phyloP scores from a whole-genome alignment of 2,888 invertebrate species.

The Phyllotreta cruciferae region DNA sequence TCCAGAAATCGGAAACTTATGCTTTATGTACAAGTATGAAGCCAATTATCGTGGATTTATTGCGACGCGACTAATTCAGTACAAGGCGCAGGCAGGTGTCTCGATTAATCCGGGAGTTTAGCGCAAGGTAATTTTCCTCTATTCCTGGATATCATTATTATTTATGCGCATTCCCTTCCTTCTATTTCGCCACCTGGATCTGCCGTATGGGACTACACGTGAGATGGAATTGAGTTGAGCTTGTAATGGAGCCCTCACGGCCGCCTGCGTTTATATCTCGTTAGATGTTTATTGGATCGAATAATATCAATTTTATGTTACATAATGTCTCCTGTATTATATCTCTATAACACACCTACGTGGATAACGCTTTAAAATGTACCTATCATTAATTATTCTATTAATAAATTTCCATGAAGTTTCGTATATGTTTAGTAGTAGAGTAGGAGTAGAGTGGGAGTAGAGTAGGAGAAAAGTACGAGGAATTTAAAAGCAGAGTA shows the following conservation, averaged over 20 bases:
- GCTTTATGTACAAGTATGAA: slow-evolving; percentile 55
- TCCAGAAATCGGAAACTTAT: slow-evolving; percentile 56
- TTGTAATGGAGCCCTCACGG: not conserved
- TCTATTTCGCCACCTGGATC: slow-evolving; percentile 26
- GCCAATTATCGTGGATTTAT: slow-evolving; percentile 61
- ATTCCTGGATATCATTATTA: slow-evolving; percentile 47
- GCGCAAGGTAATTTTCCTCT: slow-evolving; percentile 51
- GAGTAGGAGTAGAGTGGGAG: no score
- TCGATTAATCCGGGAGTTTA: slow-evolving; percentile 54
- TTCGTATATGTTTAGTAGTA: no score
- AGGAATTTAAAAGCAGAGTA: no score
- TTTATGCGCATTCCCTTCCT: slow-evolving; percentile 40
- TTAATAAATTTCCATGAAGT: no score
- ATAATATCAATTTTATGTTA: no score
- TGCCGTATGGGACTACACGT: not conserved
- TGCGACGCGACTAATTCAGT: slow-evolving; percentile 57
- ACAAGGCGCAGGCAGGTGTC: slow-evolving; percentile 57
- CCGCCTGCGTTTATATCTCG: not conserved
- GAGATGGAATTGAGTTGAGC: slow-evolving; percentile 5
- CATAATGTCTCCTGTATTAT: no score
- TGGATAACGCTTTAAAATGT: no score
- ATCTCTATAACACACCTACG: no score
- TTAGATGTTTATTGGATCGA: no score
- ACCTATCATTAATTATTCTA: no score
- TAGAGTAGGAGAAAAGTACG: no score